These are phyloP conservation scores for Albula goreensis DNA, from an alignment of 2,113 vertebrate species.

Conservation along the genomic window DNA sequence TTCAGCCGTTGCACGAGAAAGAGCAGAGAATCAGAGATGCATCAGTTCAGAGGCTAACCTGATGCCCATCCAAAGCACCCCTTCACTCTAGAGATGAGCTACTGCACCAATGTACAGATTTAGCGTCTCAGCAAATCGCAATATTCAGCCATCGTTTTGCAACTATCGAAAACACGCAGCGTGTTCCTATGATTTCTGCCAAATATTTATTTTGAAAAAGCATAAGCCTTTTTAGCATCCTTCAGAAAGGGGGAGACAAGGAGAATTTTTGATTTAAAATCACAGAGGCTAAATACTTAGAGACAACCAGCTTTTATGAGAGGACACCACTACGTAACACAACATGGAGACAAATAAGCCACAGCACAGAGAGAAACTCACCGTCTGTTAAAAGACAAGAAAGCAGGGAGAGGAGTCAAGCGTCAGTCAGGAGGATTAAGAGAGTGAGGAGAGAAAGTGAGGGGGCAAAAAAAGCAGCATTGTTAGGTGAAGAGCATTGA, in stretches of 20 bases:
- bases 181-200: background rate
- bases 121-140: background rate
- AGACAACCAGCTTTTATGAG: constrained; percentile 71
- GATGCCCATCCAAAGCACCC: constrained; percentile 10
- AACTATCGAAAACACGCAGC: background rate
- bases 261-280: constrained; percentile 21
- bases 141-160: background rate
- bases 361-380: constrained; percentile 64
- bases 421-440: constrained; percentile 50
- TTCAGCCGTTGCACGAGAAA: background rate
- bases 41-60: constrained; percentile 32
- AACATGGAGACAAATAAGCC: constrained; percentile 1
- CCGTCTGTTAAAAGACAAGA: constrained; percentile 79
- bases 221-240: too few species aligned
- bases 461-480: constrained; percentile 27
- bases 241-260: too few species aligned
- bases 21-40: background rate
- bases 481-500: background rate
- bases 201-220: background rate
- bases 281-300: constrained; percentile 30
- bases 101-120: constrained; percentile 18
- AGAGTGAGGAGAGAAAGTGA: constrained; percentile 52
- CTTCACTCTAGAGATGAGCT: background rate
- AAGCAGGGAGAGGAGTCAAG: constrained; percentile 68
- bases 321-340: constrained; percentile 57